Conservation (phyloP, 2,888 invertebrate genomes). For the Agonopterix heracliana region DNA sequence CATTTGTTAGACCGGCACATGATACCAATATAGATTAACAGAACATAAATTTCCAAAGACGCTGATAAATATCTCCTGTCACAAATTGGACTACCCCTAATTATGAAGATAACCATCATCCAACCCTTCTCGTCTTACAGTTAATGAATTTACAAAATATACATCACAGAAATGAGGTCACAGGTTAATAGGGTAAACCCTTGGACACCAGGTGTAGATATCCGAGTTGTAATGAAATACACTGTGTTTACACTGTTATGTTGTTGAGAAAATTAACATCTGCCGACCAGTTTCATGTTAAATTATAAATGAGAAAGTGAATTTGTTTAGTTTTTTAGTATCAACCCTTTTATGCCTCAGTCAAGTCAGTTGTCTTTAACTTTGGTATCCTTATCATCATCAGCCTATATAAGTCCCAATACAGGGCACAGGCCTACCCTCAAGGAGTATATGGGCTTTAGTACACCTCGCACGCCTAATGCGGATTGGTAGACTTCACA, state of each 20-base stretch:
- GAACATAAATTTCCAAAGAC: neutral
- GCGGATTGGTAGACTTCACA: too few species aligned
- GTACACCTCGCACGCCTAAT: too few species aligned
- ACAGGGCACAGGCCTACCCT: too few species aligned
- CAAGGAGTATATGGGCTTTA: too few species aligned
- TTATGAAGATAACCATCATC: constrained; percentile 12
- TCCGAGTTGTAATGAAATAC: neutral
- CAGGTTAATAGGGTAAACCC: constrained; percentile 37
- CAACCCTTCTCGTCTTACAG: constrained; percentile 17
- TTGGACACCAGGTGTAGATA: constrained; percentile 16
- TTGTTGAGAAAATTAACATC: neutral
- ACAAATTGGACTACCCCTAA: constrained; percentile 4
- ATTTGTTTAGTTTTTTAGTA: too few species aligned
- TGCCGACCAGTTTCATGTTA: neutral
- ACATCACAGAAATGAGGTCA: constrained; percentile 37
- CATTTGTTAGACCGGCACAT: too few species aligned
- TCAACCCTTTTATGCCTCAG: too few species aligned
- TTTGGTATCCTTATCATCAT: too few species aligned
- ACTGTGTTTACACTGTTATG: constrained; percentile 3
- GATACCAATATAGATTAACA: too few species aligned
- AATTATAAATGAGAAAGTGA: too few species aligned
- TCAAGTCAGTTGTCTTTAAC: too few species aligned
- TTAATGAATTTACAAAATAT: constrained; percentile 26
- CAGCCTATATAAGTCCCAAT: too few species aligned
- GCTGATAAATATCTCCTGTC: neutral